Evolutionary conservation across 2,888 invertebrate genomes (phyloP), one percentile per base, ranked within the genome.

Genomic region (Troides oblongomaculatus): DNA sequence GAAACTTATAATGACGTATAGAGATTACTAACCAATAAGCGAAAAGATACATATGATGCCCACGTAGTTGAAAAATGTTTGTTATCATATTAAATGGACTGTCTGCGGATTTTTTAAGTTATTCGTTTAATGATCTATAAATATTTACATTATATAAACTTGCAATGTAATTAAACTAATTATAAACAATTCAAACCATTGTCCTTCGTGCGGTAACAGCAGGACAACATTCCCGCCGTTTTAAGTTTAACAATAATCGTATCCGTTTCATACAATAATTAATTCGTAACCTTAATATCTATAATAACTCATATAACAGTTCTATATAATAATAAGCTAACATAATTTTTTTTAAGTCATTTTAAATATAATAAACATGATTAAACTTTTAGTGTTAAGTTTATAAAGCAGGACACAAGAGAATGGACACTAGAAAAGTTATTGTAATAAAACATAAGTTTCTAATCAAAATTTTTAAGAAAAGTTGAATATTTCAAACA

Each of bases 171-270:
- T 39, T 39, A 43, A 64, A 18, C 39, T 58, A 56, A 62, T 62
- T 39, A 2, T 39, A 7, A 53, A 60, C 60, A 66, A 30, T 60
- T 66, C 53, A 64, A 25, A 21, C 53, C n/a, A 43, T 60, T 68
- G 68, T 64, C 68, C 64, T 68, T 68, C 73, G 43, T 66, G 72
- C 73, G 75, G 74, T 74, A 64, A 56, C 53, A 39, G 39, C 62
- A 66, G 57, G 73, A 69, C 74, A 75, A 75, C 76, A 74, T 76
- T 76, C 75, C 75, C 76, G 75, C 72, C 73, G 72, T 74, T 71
- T 65, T 69, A 65, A 58, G 66, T 62, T 58, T 70, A 70, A 72
- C 71, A 72, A 72, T 68, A 69, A 70, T 69, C 66, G 72, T 56
- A 66, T 74, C 74, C 72, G 75, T 72, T 73, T 75, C 39, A 70